Evolutionary conservation across 1,140 invertebrate genomes (phyloP), one percentile per base, ranked within the genome.

Genomic region (Amyelois transitella): DNA sequence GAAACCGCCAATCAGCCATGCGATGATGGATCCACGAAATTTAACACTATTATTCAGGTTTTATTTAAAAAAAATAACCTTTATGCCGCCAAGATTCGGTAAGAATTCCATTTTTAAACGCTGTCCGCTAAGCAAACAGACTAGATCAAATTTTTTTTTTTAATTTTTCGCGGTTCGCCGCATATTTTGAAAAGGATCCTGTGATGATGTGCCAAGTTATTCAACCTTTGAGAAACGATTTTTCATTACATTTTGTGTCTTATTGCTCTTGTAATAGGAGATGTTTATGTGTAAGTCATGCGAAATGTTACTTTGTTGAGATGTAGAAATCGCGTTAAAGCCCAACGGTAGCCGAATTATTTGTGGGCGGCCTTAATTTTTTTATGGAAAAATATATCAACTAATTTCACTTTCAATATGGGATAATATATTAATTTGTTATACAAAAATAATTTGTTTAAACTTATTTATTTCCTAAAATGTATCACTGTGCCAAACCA

Each of bases 11-110:
- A 86, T 86, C 66, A 66, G 81, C 85, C 83, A 85, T 85, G 75
- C 67, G 55, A 64, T 58, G 75, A 69, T 69, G 63, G 65, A 76
- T 81, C 57, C 75, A 72, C 54, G 83, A 84, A 84, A 86, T 85
- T 82, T 78, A 85, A 87, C 81, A 82, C 81, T 81, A 81, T 85
- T 87, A 82, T 87, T 65, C 71, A 52, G 66, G 58, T 53, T 77
- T 53, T 82, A 69, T 66, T 71, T 70, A 83, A 75, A 74, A 75
- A 74, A 70, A 80, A 75, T 79, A 78, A 58, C 83, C 59, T 81
- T 83, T 86, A 82, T 83, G 77, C 72, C 66, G 59, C 47, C 45
- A 64, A 69, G 75, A 68, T 52, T 60, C 21, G 53, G 49, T 25
- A 28, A 54, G 53, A 62, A 61, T 62, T 76, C 64, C 63, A 66